Conservation (phyloP, 1,140 invertebrate genomes). For the Bombus turneri region DNA sequence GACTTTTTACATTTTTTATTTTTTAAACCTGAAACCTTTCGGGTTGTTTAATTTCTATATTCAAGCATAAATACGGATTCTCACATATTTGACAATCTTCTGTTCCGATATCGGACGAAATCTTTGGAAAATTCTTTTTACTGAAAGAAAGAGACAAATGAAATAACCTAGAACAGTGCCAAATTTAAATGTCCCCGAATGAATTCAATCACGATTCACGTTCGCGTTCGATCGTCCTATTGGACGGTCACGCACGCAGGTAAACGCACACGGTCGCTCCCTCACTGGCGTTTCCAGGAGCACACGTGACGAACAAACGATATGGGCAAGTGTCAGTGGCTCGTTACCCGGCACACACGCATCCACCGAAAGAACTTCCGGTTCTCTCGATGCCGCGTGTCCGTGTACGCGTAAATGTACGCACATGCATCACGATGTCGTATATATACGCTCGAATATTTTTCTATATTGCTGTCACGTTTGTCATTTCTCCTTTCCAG, state of each 20-base stretch:
- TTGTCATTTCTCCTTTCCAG: conserved; percentile 62
- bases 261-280: background rate
- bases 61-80: too few species aligned
- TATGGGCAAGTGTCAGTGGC: background rate
- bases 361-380: background rate
- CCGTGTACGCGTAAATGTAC: conserved; percentile 59
- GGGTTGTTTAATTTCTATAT: too few species aligned
- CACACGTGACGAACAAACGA: background rate
- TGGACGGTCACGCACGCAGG: background rate
- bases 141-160: accelerated
- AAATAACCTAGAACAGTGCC: background rate
- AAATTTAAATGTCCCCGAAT: background rate
- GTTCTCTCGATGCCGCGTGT: conserved; percentile 19
- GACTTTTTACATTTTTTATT: too few species aligned
- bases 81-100: too few species aligned
- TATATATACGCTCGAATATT: conserved; percentile 62
- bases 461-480: conserved; percentile 65
- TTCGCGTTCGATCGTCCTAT: background rate
- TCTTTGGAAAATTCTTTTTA: background rate
- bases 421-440: conserved; percentile 70
- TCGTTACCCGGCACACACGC: background rate
- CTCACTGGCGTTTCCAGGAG: background rate
- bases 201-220: background rate
- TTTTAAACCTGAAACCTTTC: too few species aligned
- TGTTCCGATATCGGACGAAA: too few species aligned